A percentile compares a stretch with the other conserved stretches of the same genome.
Conservation (phyloP, 2,113 vertebrate genomes). For the Platanista minor region DNA sequence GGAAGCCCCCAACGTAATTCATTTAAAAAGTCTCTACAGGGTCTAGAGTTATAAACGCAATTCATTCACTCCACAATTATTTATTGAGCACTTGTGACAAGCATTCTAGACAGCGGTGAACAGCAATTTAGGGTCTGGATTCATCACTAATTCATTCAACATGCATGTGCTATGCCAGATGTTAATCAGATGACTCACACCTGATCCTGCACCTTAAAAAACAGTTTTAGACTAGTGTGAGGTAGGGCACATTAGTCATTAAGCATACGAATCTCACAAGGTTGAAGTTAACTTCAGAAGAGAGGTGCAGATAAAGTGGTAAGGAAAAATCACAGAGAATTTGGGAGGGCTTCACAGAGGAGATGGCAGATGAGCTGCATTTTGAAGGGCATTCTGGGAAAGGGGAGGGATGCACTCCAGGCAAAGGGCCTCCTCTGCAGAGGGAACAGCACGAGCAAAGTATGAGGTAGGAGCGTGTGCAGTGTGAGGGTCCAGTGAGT, state of each 20-base stretch:
- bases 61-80: neutral
- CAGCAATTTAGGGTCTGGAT: neutral
- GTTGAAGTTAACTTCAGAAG: neutral
- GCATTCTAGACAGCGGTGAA: neutral
- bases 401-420: fast-evolving
- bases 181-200: neutral
- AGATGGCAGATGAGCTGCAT: neutral
- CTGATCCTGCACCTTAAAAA: neutral
- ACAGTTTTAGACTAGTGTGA: neutral
- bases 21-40: neutral
- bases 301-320: neutral
- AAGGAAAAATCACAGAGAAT: neutral
- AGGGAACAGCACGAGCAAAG: neutral
- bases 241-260: neutral
- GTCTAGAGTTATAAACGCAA: neutral
- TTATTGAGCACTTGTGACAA: neutral
- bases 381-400: neutral
- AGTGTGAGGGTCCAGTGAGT: neutral
- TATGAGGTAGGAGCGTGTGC: neutral
- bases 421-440: neutral
- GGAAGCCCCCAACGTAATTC: neutral
- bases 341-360: neutral
- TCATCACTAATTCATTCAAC: neutral
- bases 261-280: neutral
- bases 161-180: neutral